A percentile compares a stretch with the other conserved stretches of the same genome.
Evolutionary conservation across 2,888 invertebrate species (phyloP).

Genomic region (Tipula unca): DNA sequence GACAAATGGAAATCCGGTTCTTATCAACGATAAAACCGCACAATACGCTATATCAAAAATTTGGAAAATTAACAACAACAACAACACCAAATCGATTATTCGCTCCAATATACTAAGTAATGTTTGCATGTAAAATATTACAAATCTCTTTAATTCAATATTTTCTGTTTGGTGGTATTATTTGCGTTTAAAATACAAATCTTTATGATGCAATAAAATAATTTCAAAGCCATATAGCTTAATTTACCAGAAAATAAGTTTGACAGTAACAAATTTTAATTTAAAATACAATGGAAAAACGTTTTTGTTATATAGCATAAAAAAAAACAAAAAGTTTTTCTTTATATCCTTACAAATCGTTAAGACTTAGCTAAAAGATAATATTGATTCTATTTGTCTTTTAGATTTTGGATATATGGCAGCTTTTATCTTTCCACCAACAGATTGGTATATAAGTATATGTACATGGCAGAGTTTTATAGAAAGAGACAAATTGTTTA

Average conservation of each 20-base stretch:
- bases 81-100: background rate
- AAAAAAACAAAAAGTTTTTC: background rate
- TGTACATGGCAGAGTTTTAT: background rate
- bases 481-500: background rate
- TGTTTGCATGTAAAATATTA: background rate
- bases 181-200: background rate
- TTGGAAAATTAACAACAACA: too few relatives aligned
- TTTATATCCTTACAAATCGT: background rate
- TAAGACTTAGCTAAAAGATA: background rate
- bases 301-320: background rate
- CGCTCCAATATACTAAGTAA: background rate
- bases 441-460: background rate
- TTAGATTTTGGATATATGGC: background rate
- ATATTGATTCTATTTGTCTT: background rate
- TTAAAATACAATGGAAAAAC: background rate
- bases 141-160: background rate
- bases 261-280: background rate
- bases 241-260: background rate
- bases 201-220: background rate
- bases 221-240: background rate
- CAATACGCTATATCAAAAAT: background rate
- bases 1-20: too few relatives aligned
- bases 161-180: background rate
- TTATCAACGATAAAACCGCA: too few relatives aligned
- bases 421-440: background rate